phyloP scores from a whole-genome alignment of 1,140 invertebrate genomes.

The Ceratosolen solmsi region DNA sequence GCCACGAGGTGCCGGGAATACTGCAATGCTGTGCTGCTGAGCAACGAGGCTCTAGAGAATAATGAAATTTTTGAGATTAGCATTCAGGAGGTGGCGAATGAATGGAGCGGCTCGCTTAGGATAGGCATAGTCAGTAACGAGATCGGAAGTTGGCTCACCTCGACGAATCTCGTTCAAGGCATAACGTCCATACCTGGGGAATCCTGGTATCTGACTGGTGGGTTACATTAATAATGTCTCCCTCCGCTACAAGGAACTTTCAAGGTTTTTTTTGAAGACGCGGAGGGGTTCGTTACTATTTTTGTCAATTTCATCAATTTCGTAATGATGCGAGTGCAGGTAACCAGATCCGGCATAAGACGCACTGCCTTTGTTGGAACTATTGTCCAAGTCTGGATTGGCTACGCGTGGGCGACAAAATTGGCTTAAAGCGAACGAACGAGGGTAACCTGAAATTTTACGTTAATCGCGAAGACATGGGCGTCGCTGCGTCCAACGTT shows the following conservation, averaged over 20 bases:
- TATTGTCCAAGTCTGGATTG: conserved; percentile 86
- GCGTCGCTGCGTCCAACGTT: conserved; percentile 84
- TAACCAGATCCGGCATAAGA: conserved; percentile 79
- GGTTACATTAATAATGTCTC: background rate
- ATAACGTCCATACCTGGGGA: conserved; percentile 76
- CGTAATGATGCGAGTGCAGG: conserved; percentile 61
- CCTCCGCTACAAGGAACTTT: too few species aligned
- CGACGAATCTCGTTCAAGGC: conserved; percentile 78
- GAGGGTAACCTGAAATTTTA: conserved; percentile 77
- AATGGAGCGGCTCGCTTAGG: conserved; percentile 83
- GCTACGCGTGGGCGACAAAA: conserved; percentile 82
- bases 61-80: conserved; percentile 85
- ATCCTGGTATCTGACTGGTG: conserved; percentile 80
- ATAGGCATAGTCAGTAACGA: conserved; percentile 79
- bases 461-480: conserved; percentile 89
- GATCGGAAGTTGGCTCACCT: conserved; percentile 74
- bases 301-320: too few species aligned
- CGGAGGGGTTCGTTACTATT: too few species aligned
- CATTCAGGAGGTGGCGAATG: conserved; percentile 76
- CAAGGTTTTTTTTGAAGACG: too few species aligned
- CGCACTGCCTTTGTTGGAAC: conserved; percentile 75
- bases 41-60: conserved; percentile 80
- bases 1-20: conserved; percentile 80
- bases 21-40: conserved; percentile 82
- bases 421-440: conserved; percentile 78